Base-by-base conservation (phyloP, 2,113 vertebrate genomes). In the Arenaria interpres region DNA sequence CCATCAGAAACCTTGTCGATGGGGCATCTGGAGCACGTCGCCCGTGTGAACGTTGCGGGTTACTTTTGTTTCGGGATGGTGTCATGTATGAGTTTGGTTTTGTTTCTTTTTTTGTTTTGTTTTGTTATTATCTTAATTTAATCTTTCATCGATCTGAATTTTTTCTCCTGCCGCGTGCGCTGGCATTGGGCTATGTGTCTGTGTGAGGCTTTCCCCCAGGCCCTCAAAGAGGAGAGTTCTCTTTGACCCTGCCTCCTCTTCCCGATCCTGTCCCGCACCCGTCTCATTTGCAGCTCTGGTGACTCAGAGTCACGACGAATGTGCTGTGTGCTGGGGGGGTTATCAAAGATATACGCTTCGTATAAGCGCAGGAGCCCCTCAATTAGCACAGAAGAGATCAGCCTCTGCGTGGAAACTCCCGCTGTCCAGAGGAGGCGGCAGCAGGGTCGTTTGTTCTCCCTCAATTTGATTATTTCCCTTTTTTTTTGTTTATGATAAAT, bases 401-500 rank as follows among this genome's bases (percentile, higher is more conserved):
- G 19, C 37, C 46, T 72, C 24, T 0, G 3, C 54, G 23, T 2
- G 32, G 79, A 77, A 68, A 53, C 53, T 27, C 9, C 8, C 2
- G 4, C 64, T 79, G 81, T 54, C 81, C 43, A 43, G 79, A 74
- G 79, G 16, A 59, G 32, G 51, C 54, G 50, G 73, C 71, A 67
- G 57, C 54, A 67, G 18, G 33, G 12, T 77, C 67, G 41, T 84
- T 84, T 77, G 28, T 88, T 88, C 78, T 94, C 66, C 87, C 75
- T 43, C 71, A 50, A 6, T 89, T 76, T 79, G 91, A 92, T 96
- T 93, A 80, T 93, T 98, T 95, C 46, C 64, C 69, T 97, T 90
- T 96, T 94, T 95, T 94, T 96, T 91, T 91, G 33, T 96, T 97
- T 90, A 59, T 91, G 85, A 95, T 94, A 97, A 97, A 96, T 97